Percentiles rank a stretch among this genome's conserved stretches.
phyloP scores from a whole-genome alignment of 2,888 invertebrate species.

The Hirtodrosophila histrioides region DNA sequence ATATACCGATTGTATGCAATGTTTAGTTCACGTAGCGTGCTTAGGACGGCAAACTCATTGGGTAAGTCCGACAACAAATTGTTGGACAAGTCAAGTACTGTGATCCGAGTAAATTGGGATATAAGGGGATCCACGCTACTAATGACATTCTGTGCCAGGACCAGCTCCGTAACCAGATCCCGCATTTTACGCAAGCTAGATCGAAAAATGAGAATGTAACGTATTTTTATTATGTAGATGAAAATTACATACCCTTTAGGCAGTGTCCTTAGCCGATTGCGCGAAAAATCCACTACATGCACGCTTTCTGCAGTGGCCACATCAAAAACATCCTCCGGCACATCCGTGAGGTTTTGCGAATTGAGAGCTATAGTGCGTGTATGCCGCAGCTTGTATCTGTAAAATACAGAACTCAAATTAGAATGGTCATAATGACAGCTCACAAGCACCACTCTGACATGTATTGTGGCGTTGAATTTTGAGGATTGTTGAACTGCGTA shows the following conservation, averaged over 20 bases:
- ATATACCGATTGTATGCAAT: slow-evolving; percentile 91
- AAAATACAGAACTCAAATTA: slow-evolving; percentile 1
- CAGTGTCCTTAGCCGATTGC: slow-evolving; percentile 89
- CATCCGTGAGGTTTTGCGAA: slow-evolving; percentile 86
- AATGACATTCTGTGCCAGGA: slow-evolving; percentile 89
- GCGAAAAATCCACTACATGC: slow-evolving; percentile 91
- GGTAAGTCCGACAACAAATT: slow-evolving; percentile 89
- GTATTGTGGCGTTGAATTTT: slow-evolving; percentile 17
- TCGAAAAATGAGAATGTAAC: neutral
- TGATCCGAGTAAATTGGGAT: slow-evolving; percentile 87
- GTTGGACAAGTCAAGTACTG: slow-evolving; percentile 90
- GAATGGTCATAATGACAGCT: too few relatives aligned
- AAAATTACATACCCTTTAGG: slow-evolving; percentile 87
- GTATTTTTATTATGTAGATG: slow-evolving; percentile 8
- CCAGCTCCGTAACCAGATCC: slow-evolving; percentile 87
- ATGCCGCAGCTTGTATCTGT: slow-evolving; percentile 86
- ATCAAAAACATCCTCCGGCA: slow-evolving; percentile 90
- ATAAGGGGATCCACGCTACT: slow-evolving; percentile 88
- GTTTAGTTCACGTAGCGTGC: slow-evolving; percentile 90
- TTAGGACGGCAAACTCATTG: slow-evolving; percentile 86
- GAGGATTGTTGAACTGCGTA: slow-evolving; percentile 13
- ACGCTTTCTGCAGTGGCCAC: slow-evolving; percentile 90
- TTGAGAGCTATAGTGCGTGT: slow-evolving; percentile 84
- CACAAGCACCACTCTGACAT: too few relatives aligned
- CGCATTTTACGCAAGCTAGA: slow-evolving; percentile 85